A percentile compares a stretch with the other conserved stretches of the same genome.
phyloP scores from a whole-genome alignment of 2,113 vertebrate genomes.

The Vidua chalybeata region DNA sequence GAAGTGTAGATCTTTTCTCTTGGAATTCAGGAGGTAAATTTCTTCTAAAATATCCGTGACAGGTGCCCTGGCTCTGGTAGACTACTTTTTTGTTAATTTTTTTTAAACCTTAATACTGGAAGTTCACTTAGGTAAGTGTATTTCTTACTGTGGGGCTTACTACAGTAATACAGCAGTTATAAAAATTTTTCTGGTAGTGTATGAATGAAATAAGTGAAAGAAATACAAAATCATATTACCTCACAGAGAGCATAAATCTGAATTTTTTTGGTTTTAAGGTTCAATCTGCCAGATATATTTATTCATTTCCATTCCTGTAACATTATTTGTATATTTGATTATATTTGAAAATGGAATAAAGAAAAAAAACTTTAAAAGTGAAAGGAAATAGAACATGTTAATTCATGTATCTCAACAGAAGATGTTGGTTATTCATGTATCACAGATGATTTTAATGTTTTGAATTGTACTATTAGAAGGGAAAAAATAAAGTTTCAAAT shows the following conservation, averaged over 20 bases:
- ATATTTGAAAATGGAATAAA: not conserved
- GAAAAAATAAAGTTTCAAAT: not conserved
- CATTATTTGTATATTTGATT: not conserved
- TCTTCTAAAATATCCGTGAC: not conserved
- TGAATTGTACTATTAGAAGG: not conserved
- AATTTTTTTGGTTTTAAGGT: not conserved
- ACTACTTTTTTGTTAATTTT: not conserved
- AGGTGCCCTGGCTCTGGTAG: not conserved
- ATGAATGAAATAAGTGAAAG: not conserved
- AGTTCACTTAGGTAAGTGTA: not conserved
- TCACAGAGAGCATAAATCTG: not conserved
- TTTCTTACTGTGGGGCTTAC: not conserved
- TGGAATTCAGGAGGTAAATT: not conserved
- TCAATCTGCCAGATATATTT: not conserved
- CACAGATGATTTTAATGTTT: not conserved
- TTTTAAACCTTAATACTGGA: not conserved
- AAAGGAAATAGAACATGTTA: not conserved
- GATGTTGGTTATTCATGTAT: not conserved
- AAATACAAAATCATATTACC: not conserved
- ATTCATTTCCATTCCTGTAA: not conserved
- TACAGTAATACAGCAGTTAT: not conserved
- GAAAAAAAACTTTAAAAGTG: not conserved
- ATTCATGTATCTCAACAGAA: not conserved
- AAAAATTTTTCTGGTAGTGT: not conserved
- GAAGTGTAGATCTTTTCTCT: not conserved